Evolutionary conservation across 1,140 invertebrate species (phyloP).

Genomic region (Drosophila asahinai): DNA sequence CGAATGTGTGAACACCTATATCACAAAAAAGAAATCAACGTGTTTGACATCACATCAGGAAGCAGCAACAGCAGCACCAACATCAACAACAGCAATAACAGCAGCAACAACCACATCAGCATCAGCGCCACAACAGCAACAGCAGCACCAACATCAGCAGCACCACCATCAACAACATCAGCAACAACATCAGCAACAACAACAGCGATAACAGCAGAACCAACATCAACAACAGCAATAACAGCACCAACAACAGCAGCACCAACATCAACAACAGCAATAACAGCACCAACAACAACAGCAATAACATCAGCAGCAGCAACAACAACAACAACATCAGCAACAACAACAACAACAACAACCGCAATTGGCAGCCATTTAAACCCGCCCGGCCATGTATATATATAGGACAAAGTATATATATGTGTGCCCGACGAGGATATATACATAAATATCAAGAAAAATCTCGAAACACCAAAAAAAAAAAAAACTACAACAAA

Average conservation of each 20-base stretch:
- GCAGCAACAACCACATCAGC: not conserved
- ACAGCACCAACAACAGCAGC: not conserved
- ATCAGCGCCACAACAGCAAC: not conserved
- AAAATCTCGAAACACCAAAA: conserved; percentile 58
- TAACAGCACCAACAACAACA: no score
- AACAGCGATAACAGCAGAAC: not conserved
- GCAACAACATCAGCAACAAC: conserved; percentile 1
- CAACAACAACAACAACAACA: not conserved
- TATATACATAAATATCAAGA: conserved; percentile 1
- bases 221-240: not conserved
- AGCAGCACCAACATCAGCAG: not conserved
- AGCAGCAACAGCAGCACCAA: conserved; percentile 14
- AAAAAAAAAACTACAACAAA: not conserved
- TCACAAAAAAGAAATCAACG: conserved; percentile 7
- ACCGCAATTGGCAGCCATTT: not conserved
- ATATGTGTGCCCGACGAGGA: conserved; percentile 6
- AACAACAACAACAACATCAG: not conserved
- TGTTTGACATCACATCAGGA: conserved; percentile 11
- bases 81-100: not conserved
- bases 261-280: no score
- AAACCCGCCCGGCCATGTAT: not conserved
- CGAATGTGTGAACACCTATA: not conserved
- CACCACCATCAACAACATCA: not conserved
- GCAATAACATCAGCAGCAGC: not conserved
- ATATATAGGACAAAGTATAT: conserved; percentile 18